phyloP scores from a whole-genome alignment of 2,113 vertebrate species.

The Serilophus lunatus region DNA sequence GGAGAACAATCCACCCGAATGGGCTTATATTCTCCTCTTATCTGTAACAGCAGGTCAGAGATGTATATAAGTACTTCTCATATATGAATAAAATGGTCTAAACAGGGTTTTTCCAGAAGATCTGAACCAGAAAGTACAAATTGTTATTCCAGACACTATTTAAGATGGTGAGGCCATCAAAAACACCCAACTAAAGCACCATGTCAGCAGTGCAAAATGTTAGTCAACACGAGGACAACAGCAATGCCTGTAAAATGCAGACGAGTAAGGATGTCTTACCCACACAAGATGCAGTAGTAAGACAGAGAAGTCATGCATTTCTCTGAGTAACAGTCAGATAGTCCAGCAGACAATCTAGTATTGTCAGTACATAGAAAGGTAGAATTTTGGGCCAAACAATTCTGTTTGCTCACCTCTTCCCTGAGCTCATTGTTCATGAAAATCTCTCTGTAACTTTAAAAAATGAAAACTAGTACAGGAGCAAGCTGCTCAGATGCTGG shows the following conservation, averaged over 20 bases:
- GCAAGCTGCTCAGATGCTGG: not conserved
- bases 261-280: not conserved
- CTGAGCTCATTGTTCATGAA: not conserved
- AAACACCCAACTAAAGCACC: not conserved
- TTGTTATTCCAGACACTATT: not conserved
- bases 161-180: not conserved
- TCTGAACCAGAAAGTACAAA: not conserved
- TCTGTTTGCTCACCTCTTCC: slow-evolving; percentile 6
- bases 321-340: not conserved
- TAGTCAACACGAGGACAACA: not conserved
- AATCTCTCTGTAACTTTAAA: not conserved
- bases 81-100: not conserved
- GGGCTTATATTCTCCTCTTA: not conserved
- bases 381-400: not conserved
- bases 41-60: not conserved
- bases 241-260: not conserved
- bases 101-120: not conserved
- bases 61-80: not conserved
- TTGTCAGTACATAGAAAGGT: not conserved
- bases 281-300: not conserved
- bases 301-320: not conserved
- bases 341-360: not conserved
- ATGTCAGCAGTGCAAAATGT: not conserved
- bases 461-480: not conserved
- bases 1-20: not conserved